A percentile compares a stretch with the other conserved stretches of the same genome.
phyloP scores from a whole-genome alignment of 2,113 vertebrate genomes.

The Hippolais icterina region DNA sequence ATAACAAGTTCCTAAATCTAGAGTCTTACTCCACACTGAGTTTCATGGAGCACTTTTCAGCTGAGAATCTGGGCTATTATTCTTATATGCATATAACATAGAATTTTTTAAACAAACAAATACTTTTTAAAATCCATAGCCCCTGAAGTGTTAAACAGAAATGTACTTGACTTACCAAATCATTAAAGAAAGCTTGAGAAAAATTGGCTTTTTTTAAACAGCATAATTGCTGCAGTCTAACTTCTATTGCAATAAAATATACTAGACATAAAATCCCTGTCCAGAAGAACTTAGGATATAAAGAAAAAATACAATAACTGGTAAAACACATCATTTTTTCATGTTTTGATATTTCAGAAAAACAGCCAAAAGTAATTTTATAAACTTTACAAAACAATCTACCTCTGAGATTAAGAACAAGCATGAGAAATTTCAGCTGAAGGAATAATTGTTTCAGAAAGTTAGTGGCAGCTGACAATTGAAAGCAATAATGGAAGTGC shows the following conservation, averaged over 20 bases:
- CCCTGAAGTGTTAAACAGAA: background rate
- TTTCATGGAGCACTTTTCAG: background rate
- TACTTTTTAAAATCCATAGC: background rate
- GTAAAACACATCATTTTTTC: background rate
- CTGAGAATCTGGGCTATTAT: background rate
- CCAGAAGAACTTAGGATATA: constrained; percentile 1
- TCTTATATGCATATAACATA: background rate
- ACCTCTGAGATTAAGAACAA: constrained; percentile 26
- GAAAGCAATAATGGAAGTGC: constrained; percentile 20
- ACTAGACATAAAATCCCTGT: constrained; percentile 13
- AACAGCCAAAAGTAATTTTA: constrained; percentile 22
- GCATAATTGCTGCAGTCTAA: background rate
- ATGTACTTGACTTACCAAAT: background rate
- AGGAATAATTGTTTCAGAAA: constrained; percentile 41
- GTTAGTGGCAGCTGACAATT: constrained; percentile 22
- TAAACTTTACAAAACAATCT: constrained; percentile 10
- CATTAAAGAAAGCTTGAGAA: background rate
- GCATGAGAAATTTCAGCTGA: constrained; percentile 1
- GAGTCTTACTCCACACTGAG: background rate
- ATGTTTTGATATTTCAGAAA: constrained; percentile 14
- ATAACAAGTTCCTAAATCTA: background rate
- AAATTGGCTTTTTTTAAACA: background rate
- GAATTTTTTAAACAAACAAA: background rate
- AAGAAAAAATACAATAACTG: constrained; percentile 20
- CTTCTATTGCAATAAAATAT: constrained; percentile 5